Conservation (phyloP, 2,797 vertebrate species). For the Perodicticus potto region DNA sequence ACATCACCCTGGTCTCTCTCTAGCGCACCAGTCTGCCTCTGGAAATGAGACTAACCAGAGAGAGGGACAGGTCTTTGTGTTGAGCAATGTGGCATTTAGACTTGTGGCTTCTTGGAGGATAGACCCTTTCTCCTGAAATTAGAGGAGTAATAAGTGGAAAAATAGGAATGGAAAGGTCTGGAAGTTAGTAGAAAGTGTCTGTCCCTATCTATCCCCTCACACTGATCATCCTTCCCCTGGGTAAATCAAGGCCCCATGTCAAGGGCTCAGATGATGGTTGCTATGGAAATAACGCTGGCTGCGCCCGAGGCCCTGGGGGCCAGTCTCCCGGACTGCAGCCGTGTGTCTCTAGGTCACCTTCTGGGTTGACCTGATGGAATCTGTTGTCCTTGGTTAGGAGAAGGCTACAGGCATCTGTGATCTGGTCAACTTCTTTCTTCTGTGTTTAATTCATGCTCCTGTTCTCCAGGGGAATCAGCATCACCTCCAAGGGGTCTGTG, state of each 20-base stretch:
- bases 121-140: background rate
- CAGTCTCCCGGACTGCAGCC: background rate
- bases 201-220: background rate
- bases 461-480: background rate
- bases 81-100: background rate
- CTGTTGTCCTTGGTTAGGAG: background rate
- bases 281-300: background rate
- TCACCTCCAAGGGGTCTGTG: background rate
- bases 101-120: background rate
- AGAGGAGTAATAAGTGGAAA: background rate
- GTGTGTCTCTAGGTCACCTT: slow-evolving; percentile 53
- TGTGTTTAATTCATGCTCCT: background rate
- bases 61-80: background rate
- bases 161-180: background rate
- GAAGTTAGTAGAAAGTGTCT: background rate
- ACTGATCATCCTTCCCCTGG: background rate
- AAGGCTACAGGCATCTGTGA: background rate
- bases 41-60: background rate
- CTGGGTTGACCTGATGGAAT: slow-evolving; percentile 44
- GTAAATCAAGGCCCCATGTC: background rate
- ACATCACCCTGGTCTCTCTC: background rate
- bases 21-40: background rate
- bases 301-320: background rate
- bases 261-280: background rate
- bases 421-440: background rate